Evolutionary conservation across 2,888 invertebrate genomes (phyloP).

Genomic region (Amphimallon solstitiale): DNA sequence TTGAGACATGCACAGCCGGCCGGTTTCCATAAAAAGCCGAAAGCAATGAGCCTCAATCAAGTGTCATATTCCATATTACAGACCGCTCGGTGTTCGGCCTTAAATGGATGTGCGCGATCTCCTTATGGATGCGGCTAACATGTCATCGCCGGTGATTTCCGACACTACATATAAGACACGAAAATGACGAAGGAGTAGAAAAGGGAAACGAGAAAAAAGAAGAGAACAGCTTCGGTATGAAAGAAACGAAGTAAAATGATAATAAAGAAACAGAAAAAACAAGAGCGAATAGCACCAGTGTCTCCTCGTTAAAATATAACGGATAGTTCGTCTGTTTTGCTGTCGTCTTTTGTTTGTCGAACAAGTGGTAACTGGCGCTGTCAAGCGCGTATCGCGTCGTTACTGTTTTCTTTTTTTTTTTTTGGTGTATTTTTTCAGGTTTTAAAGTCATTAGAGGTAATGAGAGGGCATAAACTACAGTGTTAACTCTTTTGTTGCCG

Average conservation of each 20-base stretch:
- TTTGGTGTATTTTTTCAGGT: neutral
- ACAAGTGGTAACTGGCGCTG: conserved; percentile 21
- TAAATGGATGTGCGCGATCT: neutral
- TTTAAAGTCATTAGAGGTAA: conserved; percentile 14
- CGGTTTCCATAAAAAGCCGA: conserved; percentile 23
- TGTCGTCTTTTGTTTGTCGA: conserved; percentile 13
- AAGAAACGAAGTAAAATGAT: neutral
- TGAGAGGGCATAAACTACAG: neutral
- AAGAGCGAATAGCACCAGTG: neutral
- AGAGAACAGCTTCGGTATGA: neutral
- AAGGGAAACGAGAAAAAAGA: neutral
- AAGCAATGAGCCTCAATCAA: neutral
- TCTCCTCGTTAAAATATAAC: conserved; percentile 27
- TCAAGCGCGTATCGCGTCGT: conserved; percentile 1
- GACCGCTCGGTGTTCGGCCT: neutral
- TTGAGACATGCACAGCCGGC: conserved; percentile 8
- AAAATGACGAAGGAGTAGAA: neutral
- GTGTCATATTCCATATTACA: conserved; percentile 17
- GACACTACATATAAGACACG: neutral
- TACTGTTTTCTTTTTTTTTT: neutral
- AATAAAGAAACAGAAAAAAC: conserved; percentile 9
- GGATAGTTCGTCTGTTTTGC: conserved; percentile 16
- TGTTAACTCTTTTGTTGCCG: neutral
- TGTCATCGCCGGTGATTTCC: conserved; percentile 17
- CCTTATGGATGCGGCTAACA: conserved; percentile 1